Evolutionary conservation across 2,113 vertebrate genomes (phyloP).

Genomic region (Cercocebus atys): DNA sequence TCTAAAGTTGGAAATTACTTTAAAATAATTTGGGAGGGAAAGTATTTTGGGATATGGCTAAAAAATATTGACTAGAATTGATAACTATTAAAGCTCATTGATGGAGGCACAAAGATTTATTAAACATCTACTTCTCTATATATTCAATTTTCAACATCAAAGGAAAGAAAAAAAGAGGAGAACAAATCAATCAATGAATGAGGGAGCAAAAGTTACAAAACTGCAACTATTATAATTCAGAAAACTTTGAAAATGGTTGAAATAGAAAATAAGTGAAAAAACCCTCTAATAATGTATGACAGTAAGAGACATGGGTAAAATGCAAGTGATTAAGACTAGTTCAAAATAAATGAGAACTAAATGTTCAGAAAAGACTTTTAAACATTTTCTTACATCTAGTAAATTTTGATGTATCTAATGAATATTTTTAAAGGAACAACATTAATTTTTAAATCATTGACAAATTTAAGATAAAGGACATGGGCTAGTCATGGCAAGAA

Average conservation of each 20-base stretch:
- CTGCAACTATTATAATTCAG: not conserved
- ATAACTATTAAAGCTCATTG: not conserved
- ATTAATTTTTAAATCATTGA: constrained; percentile 44
- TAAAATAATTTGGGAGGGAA: not conserved
- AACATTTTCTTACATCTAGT: not conserved
- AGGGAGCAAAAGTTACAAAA: not conserved
- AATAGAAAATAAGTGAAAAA: constrained; percentile 31
- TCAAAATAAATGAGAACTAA: not conserved
- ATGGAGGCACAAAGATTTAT: not conserved
- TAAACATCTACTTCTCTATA: not conserved
- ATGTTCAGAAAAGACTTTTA: not conserved
- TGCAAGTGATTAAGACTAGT: not conserved
- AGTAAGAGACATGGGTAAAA: not conserved
- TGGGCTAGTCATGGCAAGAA: not conserved
- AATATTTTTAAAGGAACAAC: not conserved
- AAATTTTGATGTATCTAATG: not conserved
- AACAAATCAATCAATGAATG: not conserved
- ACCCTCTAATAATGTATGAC: not conserved
- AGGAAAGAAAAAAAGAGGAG: not conserved
- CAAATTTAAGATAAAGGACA: constrained; percentile 3
- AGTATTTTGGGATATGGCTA: not conserved
- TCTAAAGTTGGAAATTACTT: not conserved
- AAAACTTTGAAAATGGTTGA: not conserved
- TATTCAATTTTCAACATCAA: not conserved
- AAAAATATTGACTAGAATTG: not conserved